Conservation (phyloP, 2,888 invertebrate species). For the Apeira syringaria region DNA sequence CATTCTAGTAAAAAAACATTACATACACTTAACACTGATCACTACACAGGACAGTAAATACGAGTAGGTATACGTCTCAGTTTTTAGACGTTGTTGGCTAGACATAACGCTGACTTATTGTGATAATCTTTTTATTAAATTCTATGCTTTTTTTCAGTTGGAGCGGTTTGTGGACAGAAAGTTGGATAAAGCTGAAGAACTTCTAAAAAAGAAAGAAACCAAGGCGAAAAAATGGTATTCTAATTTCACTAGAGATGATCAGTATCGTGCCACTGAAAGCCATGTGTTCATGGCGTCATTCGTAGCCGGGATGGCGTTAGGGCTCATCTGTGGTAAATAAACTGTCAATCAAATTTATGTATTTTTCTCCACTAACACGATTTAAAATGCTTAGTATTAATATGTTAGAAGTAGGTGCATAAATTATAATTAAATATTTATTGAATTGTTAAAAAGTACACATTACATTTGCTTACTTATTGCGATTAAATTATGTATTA, state of each 20-base stretch:
- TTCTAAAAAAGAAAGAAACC: conserved; percentile 87
- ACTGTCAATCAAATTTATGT: background rate
- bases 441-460: too few relatives aligned
- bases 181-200: conserved; percentile 90
- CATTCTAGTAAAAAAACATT: too few relatives aligned
- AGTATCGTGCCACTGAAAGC: conserved; percentile 88
- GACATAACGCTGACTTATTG: too few relatives aligned
- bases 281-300: conserved; percentile 93
- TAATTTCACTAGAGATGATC: conserved; percentile 85
- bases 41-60: too few relatives aligned
- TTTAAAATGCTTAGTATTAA: conserved; percentile 3
- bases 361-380: conserved; percentile 17
- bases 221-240: conserved; percentile 91
- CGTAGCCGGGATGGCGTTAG: conserved; percentile 90
- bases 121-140: too few relatives aligned
- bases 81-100: too few relatives aligned
- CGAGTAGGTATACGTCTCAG: too few relatives aligned
- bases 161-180: conserved; percentile 92
- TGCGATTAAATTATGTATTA: too few relatives aligned
- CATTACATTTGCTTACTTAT: too few relatives aligned
- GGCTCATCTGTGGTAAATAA: conserved; percentile 81
- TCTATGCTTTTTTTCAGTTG: conserved; percentile 82
- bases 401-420: conserved; percentile 2
- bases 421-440: too few relatives aligned
- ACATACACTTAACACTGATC: too few relatives aligned